phyloP scores from a whole-genome alignment of 2,797 vertebrate genomes.

The Moxostoma hubbsi region DNA sequence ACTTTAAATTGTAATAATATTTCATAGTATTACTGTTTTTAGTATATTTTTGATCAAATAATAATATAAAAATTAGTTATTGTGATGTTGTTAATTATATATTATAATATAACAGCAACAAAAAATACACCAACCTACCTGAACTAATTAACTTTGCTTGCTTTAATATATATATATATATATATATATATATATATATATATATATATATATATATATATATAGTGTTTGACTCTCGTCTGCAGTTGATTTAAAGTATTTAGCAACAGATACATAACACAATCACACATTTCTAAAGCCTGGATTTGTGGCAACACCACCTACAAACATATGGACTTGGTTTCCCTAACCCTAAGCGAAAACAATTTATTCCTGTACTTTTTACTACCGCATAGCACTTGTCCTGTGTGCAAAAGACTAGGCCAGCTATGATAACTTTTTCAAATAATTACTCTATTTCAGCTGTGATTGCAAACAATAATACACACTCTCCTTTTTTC shows the following conservation, averaged over 20 bases:
- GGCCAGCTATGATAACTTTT: conserved; percentile 33
- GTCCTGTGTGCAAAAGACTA: conserved; percentile 24
- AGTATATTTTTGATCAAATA: too few species aligned
- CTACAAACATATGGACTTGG: conserved; percentile 39
- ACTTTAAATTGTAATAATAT: too few species aligned
- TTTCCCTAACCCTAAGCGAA: neutral
- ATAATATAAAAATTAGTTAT: too few species aligned
- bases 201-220: too few species aligned
- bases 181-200: too few species aligned
- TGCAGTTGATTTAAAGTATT: neutral
- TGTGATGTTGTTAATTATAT: too few species aligned
- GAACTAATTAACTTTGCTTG: too few species aligned
- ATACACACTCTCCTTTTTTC: neutral
- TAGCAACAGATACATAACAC: conserved; percentile 5
- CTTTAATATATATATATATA: too few species aligned
- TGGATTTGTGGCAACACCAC: conserved; percentile 27
- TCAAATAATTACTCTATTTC: conserved; percentile 42
- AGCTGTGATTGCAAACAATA: conserved; percentile 48
- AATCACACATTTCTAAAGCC: conserved; percentile 16
- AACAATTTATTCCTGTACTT: neutral
- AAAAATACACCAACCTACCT: too few species aligned
- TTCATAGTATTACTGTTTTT: too few species aligned
- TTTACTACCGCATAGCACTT: neutral
- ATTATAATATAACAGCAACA: too few species aligned
- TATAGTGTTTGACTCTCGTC: neutral